A percentile compares a stretch with the other conserved stretches of the same genome.
Conservation (phyloP, 2,113 vertebrate species). For the Hyperopisus bebe region DNA sequence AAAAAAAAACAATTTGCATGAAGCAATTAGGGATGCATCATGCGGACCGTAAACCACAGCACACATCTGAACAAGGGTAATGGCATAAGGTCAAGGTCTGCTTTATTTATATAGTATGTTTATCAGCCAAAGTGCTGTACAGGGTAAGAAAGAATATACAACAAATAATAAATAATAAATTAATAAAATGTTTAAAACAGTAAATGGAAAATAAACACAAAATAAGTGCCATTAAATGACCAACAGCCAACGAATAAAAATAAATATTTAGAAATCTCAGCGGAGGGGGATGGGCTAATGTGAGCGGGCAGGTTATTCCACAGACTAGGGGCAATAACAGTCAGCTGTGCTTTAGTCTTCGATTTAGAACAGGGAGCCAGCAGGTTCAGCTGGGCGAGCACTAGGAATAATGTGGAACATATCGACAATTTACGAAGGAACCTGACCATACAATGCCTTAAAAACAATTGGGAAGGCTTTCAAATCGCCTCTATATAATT, state of each 20-base stretch:
- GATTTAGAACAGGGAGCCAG: not conserved
- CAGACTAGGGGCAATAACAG: not conserved
- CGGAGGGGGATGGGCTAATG: not conserved
- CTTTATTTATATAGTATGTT: not conserved
- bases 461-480: not conserved
- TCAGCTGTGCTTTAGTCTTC: not conserved
- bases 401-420: not conserved
- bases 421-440: not conserved
- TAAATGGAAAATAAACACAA: not conserved
- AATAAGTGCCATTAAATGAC: not conserved
- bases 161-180: not conserved
- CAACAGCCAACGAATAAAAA: not conserved
- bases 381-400: not conserved
- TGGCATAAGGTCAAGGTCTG: not conserved
- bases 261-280: not conserved
- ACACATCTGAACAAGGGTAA: not conserved
- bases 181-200: not conserved
- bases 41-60: not conserved
- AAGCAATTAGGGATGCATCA: not conserved
- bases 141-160: not conserved
- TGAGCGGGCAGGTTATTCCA: not conserved
- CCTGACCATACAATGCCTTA: not conserved
- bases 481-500: not conserved
- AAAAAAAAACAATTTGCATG: not conserved
- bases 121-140: not conserved